Evolutionary conservation across 2,113 vertebrate species (phyloP).

Genomic region (Pelusios castaneus): DNA sequence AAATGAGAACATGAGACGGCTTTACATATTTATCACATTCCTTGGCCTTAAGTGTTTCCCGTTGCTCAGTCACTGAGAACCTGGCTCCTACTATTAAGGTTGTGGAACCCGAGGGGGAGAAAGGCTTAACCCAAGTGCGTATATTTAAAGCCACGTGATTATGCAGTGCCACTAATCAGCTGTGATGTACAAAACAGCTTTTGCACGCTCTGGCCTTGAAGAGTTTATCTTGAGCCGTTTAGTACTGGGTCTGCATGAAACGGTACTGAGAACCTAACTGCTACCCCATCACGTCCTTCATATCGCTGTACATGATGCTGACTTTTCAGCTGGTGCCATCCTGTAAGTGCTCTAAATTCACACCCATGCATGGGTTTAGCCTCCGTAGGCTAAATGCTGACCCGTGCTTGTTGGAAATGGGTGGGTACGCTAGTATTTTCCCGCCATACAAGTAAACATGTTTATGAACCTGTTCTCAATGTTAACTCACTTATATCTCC

Average conservation of each 20-base stretch:
- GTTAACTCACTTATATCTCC: neutral
- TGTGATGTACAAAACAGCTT: neutral
- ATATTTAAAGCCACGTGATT: rapidly evolving
- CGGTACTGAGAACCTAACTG: rapidly evolving
- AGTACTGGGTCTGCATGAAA: neutral
- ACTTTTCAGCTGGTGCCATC: rapidly evolving
- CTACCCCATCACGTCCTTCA: rapidly evolving
- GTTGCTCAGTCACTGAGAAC: rapidly evolving
- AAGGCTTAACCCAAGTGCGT: neutral
- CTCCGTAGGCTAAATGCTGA: neutral
- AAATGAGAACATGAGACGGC: neutral
- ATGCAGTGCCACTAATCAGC: neutral
- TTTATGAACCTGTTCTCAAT: rapidly evolving
- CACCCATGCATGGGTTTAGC: rapidly evolving
- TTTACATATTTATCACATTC: neutral
- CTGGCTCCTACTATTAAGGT: rapidly evolving
- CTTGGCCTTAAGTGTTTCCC: neutral
- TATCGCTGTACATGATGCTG: rapidly evolving
- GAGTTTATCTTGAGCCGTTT: neutral
- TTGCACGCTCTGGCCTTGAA: neutral
- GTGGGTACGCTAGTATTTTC: rapidly evolving
- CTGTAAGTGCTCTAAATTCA: rapidly evolving
- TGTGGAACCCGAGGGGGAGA: rapidly evolving
- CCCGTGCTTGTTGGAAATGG: rapidly evolving
- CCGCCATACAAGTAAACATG: neutral